Evolutionary conservation across 2,113 vertebrate genomes (phyloP).

Genomic region (Tamias sibiricus): DNA sequence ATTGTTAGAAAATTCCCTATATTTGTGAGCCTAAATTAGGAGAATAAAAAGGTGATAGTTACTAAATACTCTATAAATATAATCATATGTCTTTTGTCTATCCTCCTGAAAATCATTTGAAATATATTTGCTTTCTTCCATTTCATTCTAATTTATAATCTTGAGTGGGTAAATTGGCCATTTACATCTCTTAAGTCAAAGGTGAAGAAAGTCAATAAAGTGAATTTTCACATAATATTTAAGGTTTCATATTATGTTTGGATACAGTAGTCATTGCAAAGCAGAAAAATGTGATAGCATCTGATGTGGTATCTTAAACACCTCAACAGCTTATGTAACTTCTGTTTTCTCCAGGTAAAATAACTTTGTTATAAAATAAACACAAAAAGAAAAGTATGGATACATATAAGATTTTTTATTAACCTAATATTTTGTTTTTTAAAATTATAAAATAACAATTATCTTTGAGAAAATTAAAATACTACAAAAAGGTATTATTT

Average conservation of each 20-base stretch:
- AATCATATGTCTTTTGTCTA: not conserved
- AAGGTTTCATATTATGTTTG: slow-evolving; percentile 65
- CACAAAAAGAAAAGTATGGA: slow-evolving; percentile 28
- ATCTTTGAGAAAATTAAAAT: not conserved
- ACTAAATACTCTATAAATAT: not conserved
- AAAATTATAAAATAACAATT: slow-evolving; percentile 28
- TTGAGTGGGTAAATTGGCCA: not conserved
- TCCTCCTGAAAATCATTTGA: slow-evolving; percentile 29
- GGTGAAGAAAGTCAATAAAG: slow-evolving; percentile 56
- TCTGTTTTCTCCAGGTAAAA: slow-evolving; percentile 65
- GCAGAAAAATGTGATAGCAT: slow-evolving; percentile 39
- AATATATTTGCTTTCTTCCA: not conserved
- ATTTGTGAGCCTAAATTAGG: not conserved
- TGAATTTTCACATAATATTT: slow-evolving; percentile 64
- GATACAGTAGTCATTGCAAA: slow-evolving; percentile 62
- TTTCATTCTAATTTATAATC: slow-evolving; percentile 43
- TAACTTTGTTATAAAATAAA: slow-evolving; percentile 66
- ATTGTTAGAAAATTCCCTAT: not conserved
- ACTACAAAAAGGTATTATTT: slow-evolving; percentile 19
- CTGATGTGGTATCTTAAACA: slow-evolving; percentile 51
- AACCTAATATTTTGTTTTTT: not conserved
- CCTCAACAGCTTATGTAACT: slow-evolving; percentile 45
- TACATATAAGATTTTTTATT: slow-evolving; percentile 33
- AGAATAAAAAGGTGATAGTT: not conserved
- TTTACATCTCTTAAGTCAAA: slow-evolving; percentile 66